These are phyloP conservation scores for Brotula barbata DNA, from an alignment of 2,797 vertebrate species.

Conservation along the genomic window DNA sequence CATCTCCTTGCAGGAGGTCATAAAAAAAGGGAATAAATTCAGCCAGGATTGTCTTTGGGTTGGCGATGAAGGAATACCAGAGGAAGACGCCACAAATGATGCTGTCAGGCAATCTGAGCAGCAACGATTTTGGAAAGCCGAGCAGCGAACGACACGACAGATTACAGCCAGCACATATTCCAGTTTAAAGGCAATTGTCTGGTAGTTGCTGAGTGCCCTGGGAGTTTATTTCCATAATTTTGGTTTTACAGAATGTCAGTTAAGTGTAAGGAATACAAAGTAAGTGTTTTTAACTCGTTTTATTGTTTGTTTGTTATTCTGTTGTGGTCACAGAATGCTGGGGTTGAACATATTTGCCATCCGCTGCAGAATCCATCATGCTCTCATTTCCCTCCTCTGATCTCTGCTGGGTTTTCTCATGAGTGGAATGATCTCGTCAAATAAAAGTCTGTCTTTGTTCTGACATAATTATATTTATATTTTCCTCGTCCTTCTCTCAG, in stretches of 20 bases:
- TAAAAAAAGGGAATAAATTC: too few species aligned
- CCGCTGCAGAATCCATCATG: constrained; percentile 39
- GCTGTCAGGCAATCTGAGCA: constrained; percentile 11
- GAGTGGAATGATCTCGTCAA: constrained; percentile 46
- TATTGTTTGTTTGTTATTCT: constrained; percentile 62
- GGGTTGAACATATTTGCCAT: constrained; percentile 54
- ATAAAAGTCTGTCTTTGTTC: constrained; percentile 40
- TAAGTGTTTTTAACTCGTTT: constrained; percentile 37
- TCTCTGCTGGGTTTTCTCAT: constrained; percentile 39
- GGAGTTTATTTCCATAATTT: constrained; percentile 51
- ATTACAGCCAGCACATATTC: constrained; percentile 31
- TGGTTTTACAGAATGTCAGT: constrained; percentile 58
- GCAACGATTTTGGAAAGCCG: constrained; percentile 11
- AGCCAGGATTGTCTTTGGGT: too few species aligned
- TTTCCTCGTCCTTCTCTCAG: constrained; percentile 34
- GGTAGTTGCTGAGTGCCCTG: constrained; percentile 31
- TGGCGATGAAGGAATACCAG: not conserved
- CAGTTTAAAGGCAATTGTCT: constrained; percentile 21
- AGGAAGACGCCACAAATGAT: constrained; percentile 5
- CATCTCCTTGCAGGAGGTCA: too few species aligned
- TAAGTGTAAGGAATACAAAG: constrained; percentile 55
- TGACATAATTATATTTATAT: constrained; percentile 29
- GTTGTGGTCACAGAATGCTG: constrained; percentile 59
- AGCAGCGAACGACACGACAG: constrained; percentile 15
- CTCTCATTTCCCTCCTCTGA: constrained; percentile 55